Conservation (phyloP, 2,113 vertebrate genomes). For the Notarius quadriscutis region DNA sequence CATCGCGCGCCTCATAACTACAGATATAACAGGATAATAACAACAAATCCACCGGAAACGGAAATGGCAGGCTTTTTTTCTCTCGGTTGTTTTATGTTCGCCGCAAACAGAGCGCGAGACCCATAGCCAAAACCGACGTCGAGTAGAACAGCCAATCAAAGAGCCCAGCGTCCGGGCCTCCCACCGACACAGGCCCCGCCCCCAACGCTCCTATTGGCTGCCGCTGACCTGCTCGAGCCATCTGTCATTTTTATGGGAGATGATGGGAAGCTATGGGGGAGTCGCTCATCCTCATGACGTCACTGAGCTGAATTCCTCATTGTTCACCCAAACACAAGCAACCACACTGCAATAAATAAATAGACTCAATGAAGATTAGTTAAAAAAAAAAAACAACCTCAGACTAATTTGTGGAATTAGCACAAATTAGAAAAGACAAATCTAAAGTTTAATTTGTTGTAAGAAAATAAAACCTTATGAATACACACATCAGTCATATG, state of each 20-base stretch:
- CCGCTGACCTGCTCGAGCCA: background rate
- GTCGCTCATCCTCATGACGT: background rate
- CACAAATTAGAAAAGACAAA: background rate
- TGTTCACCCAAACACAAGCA: background rate
- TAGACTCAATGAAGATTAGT: too few species aligned
- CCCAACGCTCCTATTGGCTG: constrained; percentile 8
- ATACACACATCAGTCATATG: background rate
- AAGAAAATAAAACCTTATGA: background rate
- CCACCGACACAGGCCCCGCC: constrained; percentile 24
- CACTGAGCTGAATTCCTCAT: background rate
- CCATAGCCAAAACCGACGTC: background rate
- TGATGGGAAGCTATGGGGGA: background rate
- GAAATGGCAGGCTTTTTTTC: background rate
- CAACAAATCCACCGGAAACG: too few species aligned
- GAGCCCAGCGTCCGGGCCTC: background rate
- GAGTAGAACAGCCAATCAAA: constrained; percentile 37
- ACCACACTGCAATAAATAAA: background rate
- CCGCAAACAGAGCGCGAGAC: constrained; percentile 20
- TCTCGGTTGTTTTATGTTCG: background rate
- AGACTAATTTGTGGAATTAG: background rate
- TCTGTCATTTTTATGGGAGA: constrained; percentile 10
- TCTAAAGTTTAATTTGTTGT: background rate
- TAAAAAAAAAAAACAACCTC: too few species aligned
- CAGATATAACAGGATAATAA: background rate
- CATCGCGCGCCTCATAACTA: background rate